Evolutionary conservation across 1,140 invertebrate genomes (phyloP).

Genomic region (Drosophila pachea): DNA sequence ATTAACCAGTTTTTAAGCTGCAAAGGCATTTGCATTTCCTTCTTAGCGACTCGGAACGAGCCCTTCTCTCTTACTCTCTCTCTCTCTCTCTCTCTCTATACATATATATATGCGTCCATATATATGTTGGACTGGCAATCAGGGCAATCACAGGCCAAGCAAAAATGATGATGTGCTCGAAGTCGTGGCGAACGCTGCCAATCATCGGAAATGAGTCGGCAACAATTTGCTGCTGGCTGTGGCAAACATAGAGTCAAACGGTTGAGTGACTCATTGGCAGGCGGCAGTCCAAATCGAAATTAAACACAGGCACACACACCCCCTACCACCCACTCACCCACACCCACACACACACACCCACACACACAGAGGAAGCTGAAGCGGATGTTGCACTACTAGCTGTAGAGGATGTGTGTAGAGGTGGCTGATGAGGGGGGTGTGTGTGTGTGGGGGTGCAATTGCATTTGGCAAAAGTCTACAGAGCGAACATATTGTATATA

Average conservation of each 20-base stretch:
- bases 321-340: too few relatives aligned
- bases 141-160: neutral
- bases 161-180: constrained; percentile 12
- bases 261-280: constrained; percentile 29
- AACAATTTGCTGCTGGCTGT: constrained; percentile 37
- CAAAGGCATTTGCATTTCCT: too few relatives aligned
- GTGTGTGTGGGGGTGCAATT: too few relatives aligned
- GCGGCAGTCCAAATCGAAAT: constrained; percentile 50
- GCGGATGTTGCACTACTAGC: constrained; percentile 50
- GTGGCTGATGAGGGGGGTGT: too few relatives aligned
- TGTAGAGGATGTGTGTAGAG: too few relatives aligned
- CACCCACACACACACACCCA: constrained; percentile 22
- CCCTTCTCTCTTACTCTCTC: too few relatives aligned
- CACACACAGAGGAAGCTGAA: constrained; percentile 27
- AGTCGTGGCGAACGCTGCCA: constrained; percentile 21
- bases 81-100: too few relatives aligned
- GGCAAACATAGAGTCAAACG: constrained; percentile 15
- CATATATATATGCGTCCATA: neutral
- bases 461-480: constrained; percentile 25
- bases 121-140: neutral
- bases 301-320: constrained; percentile 35
- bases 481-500: constrained; percentile 18
- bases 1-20: too few relatives aligned
- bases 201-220: constrained; percentile 48
- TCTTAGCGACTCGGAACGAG: too few relatives aligned